These are phyloP conservation scores for Corvus moneduloides DNA, from an alignment of 2,113 vertebrate genomes.

Conservation along the genomic window DNA sequence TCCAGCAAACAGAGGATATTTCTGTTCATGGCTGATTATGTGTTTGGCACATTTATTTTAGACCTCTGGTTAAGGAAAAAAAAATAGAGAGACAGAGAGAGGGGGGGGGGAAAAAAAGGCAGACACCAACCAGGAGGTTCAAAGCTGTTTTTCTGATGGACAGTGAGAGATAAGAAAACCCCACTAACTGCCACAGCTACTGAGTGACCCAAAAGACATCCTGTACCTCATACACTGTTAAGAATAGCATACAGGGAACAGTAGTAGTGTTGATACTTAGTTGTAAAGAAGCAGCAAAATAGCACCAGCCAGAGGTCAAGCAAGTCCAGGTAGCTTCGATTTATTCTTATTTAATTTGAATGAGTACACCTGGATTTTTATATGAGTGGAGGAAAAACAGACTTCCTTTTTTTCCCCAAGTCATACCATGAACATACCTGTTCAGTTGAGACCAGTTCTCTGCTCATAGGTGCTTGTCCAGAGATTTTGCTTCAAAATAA, in stretches of 20 bases:
- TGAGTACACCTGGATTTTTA: neutral
- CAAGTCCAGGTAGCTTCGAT: neutral
- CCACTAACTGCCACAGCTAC: conserved; percentile 31
- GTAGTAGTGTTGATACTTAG: neutral
- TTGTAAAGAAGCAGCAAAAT: neutral
- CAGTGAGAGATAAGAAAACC: conserved; percentile 47
- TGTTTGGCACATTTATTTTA: conserved; percentile 30
- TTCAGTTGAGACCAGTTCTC: neutral
- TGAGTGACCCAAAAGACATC: conserved; percentile 8
- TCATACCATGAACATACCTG: neutral
- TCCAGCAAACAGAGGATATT: neutral
- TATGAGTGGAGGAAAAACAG: neutral
- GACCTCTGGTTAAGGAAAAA: neutral
- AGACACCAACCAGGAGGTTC: neutral
- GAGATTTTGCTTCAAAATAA: conserved; percentile 14
- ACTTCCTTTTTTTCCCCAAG: neutral
- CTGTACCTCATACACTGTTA: neutral
- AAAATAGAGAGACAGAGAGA: neutral
- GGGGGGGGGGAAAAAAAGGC: too few species aligned
- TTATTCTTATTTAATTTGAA: neutral
- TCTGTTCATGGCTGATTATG: conserved; percentile 46
- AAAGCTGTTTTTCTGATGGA: conserved; percentile 37
- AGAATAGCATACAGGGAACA: neutral
- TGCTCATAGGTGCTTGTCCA: neutral
- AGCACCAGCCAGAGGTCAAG: neutral